Base-by-base conservation (phyloP, 2,113 vertebrate species). In the Tragelaphus imberbis region DNA sequence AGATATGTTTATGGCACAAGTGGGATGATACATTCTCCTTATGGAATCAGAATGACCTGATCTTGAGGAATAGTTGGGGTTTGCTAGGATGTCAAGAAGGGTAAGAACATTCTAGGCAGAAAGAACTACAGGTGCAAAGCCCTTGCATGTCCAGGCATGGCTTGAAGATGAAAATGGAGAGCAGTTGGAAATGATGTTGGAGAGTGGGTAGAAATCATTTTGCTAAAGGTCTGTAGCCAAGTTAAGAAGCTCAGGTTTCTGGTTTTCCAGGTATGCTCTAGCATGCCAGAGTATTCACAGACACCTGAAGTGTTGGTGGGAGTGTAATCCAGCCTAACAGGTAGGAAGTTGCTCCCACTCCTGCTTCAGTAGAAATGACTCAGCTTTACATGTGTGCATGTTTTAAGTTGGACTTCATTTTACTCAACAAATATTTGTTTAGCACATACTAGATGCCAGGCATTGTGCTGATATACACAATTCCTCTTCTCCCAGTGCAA, bases 31-130 rank as follows among this genome's bases (percentile, higher is more conserved):
- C 21, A 96, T 95, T 94, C 79, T 92, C 51, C 75, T 85, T 79
- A 91, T 63, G 55, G 55, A 81, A 61, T 84, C 84, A 56, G 28
- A 85, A 90, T 79, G n/a, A 96, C 71, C 28, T 84, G 56, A 6
- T 86, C 36, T 94, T 94, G 51, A 95, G 65, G 47, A 93, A 17
- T 84, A 97, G 40, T 61, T 91, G 92, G 21, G 58, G 4, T 90
- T 92, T 96, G 97, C 71, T 75, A 40, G 36, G 84, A 40, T 63
- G 25, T 44, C 28, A 47, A 84, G 61, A 61, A 94, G 17, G 75
- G 27, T 61, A 17, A 27, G 47, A 63, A 65, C 68, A 44, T 88
- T 59, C 55, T 58, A 61, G 84, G 49, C 44, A 79, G 93, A 56
- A 92, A 33, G 59, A 55, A 63, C n/a, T 49, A 33, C 9, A 47